phyloP scores from a whole-genome alignment of 1,140 invertebrate genomes.

The Riptortus pedestris region DNA sequence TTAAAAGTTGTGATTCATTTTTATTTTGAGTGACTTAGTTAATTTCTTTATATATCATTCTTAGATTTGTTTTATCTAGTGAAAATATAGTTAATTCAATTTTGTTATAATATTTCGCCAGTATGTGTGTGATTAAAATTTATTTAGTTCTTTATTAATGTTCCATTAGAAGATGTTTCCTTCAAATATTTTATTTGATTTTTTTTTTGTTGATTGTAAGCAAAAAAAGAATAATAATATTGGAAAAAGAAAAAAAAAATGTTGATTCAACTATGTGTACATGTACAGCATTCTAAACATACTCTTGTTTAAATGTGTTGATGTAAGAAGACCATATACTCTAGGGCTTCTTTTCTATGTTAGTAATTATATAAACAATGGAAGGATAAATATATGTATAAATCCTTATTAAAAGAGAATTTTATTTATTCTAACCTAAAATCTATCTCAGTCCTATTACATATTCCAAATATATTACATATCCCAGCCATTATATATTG shows the following conservation, averaged over 20 bases:
- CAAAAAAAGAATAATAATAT: too few relatives aligned
- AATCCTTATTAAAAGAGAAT: constrained; percentile 14
- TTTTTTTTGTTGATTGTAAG: too few relatives aligned
- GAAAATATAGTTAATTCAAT: constrained; percentile 26
- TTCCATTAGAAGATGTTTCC: neutral
- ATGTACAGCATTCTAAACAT: constrained; percentile 24
- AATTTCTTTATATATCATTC: constrained; percentile 28
- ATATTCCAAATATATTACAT: too few relatives aligned
- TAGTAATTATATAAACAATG: constrained; percentile 17
- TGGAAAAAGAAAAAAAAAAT: constrained; percentile 6
- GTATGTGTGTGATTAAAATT: constrained; percentile 24
- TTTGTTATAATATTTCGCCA: constrained; percentile 25
- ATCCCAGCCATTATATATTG: too few relatives aligned
- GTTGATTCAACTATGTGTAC: constrained; percentile 19
- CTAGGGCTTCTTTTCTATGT: constrained; percentile 29
- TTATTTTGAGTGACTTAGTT: constrained; percentile 19
- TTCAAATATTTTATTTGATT: neutral
- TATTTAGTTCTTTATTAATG: constrained; percentile 6
- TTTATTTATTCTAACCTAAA: neutral
- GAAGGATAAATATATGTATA: constrained; percentile 16
- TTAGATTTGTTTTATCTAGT: constrained; percentile 28
- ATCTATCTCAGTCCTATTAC: too few relatives aligned
- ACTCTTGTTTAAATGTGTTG: constrained; percentile 25
- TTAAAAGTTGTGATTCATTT: constrained; percentile 16
- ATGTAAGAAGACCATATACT: constrained; percentile 24